Percentiles rank a stretch among this genome's conserved stretches.
phyloP scores from a whole-genome alignment of 2,113 vertebrate species.

The Orthonyx spaldingii region DNA sequence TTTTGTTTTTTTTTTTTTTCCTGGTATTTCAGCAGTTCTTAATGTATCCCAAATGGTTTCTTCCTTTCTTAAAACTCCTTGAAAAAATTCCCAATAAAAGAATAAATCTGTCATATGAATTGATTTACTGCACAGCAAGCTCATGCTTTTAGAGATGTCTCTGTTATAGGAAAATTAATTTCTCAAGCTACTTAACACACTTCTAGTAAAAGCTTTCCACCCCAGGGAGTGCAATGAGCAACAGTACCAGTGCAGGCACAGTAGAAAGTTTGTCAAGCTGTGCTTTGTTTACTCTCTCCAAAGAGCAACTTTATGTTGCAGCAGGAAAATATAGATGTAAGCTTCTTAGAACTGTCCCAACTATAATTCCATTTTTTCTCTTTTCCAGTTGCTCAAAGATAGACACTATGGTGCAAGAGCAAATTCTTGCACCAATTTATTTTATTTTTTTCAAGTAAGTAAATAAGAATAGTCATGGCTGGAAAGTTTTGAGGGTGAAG shows the following conservation, averaged over 20 bases:
- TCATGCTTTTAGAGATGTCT: conserved; percentile 73
- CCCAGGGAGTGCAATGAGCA: conserved; percentile 39
- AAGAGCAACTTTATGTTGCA: background rate
- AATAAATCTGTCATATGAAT: conserved; percentile 68
- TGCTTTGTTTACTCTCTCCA: background rate
- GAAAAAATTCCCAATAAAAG: conserved; percentile 65
- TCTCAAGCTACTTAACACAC: conserved; percentile 71
- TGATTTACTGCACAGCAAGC: conserved; percentile 75
- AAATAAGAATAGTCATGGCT: too few relatives aligned
- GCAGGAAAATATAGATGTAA: background rate
- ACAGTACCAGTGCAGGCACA: conserved; percentile 34
- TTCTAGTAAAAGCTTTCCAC: conserved; percentile 66
- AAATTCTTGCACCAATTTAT: fast-evolving
- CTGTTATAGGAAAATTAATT: conserved; percentile 76
- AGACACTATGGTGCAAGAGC: fast-evolving
- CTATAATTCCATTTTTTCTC: background rate
- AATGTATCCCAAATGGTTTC: conserved; percentile 7
- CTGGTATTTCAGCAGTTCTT: background rate
- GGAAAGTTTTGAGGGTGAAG: too few relatives aligned
- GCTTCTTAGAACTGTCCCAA: background rate
- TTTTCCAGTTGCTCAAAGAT: background rate
- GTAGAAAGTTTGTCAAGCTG: background rate
- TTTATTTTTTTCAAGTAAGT: background rate
- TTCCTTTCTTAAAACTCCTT: conserved; percentile 38
- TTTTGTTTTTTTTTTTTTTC: background rate